Evolutionary conservation across 1,140 invertebrate genomes (phyloP).

Genomic region (Aphidius ervi): DNA sequence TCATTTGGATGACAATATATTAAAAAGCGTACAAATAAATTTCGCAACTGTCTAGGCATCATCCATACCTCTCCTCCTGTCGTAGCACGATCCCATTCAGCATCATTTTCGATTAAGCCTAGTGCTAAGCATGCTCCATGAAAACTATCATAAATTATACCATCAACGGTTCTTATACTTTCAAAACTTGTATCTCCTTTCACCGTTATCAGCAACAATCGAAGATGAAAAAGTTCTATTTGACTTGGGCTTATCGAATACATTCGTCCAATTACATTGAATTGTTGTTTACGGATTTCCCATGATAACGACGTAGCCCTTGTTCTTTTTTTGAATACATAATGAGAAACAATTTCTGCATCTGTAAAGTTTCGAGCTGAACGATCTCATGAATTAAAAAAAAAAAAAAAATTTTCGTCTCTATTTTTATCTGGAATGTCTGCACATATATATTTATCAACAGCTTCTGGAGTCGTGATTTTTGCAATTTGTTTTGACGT

Average conservation of each 20-base stretch:
- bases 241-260: conserved; percentile 18
- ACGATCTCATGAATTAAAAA: conserved; percentile 12
- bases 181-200: conserved; percentile 19
- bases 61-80: conserved; percentile 17
- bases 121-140: conserved; percentile 33
- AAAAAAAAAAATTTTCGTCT: conserved; percentile 1
- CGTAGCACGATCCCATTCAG: conserved; percentile 30
- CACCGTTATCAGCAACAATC: conserved; percentile 16
- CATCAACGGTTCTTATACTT: conserved; percentile 8
- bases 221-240: conserved; percentile 20
- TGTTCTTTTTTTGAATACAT: conserved; percentile 11
- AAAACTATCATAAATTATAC: conserved; percentile 26
- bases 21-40: conserved; percentile 23
- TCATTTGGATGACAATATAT: conserved; percentile 21
- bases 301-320: conserved; percentile 3
- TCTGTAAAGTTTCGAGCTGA: conserved; percentile 8
- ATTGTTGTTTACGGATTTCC: neutral
- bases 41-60: conserved; percentile 17
- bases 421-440: conserved; percentile 23
- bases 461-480: conserved; percentile 13
- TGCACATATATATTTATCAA: conserved; percentile 24
- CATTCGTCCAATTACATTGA: neutral
- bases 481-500: conserved; percentile 27
- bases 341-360: conserved; percentile 11
- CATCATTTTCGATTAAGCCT: conserved; percentile 38